Conservation (phyloP, 2,113 vertebrate genomes). For the Burhinus bistriatus region DNA sequence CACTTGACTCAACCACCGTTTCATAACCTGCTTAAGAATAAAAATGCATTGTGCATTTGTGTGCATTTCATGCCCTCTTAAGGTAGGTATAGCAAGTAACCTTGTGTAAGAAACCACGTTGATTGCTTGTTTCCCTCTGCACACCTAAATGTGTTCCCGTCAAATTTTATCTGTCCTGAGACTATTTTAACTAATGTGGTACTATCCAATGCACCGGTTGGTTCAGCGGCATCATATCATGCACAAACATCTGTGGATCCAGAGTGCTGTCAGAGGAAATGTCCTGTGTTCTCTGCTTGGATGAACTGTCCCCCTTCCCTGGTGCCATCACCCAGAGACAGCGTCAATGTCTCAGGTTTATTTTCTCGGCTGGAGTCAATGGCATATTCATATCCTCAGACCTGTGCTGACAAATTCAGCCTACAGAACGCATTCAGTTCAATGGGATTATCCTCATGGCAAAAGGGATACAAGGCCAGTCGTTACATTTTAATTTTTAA, state of each 20-base stretch:
- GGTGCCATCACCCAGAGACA: conserved; percentile 17
- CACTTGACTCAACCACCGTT: not conserved
- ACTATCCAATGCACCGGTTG: not conserved
- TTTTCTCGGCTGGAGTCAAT: not conserved
- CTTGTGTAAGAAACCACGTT: not conserved
- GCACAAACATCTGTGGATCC: not conserved
- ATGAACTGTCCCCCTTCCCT: not conserved
- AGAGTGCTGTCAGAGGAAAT: not conserved
- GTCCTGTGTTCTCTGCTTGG: not conserved
- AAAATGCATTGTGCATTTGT: conserved; percentile 37
- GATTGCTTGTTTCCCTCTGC: not conserved
- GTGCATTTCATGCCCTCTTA: conserved; percentile 71
- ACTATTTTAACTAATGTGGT: not conserved
- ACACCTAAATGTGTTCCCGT: not conserved
- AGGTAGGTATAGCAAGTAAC: conserved; percentile 61
- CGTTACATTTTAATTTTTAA: not conserved
- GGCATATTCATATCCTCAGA: not conserved
- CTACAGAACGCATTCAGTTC: not conserved
- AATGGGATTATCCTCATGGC: not conserved
- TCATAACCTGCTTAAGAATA: not conserved
- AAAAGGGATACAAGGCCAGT: not conserved
- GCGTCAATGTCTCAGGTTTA: not conserved
- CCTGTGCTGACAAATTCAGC: not conserved
- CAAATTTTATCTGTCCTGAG: not conserved
- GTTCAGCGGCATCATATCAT: not conserved